Evolutionary conservation across 2,797 vertebrate genomes (phyloP).

Genomic region (Chrosomus eos): DNA sequence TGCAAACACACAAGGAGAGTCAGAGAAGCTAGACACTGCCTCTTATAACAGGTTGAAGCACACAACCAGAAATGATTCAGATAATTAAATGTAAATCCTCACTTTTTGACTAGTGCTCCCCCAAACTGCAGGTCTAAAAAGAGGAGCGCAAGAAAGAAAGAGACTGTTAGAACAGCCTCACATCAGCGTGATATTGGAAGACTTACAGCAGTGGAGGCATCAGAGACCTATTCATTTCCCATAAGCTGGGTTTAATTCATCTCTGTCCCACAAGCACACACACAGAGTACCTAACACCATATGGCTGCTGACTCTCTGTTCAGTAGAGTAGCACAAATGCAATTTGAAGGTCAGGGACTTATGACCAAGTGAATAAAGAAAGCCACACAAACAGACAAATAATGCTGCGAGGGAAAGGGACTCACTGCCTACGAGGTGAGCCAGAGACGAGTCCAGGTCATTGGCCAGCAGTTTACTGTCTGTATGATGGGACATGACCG

Average conservation of each 20-base stretch:
- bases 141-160: neutral
- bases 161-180: conserved; percentile 33
- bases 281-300: neutral
- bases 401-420: conserved; percentile 38
- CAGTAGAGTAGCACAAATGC: conserved; percentile 41
- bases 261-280: conserved; percentile 13
- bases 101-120: conserved; percentile 88
- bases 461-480: conserved; percentile 83
- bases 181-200: conserved; percentile 19
- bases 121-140: conserved; percentile 89
- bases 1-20: neutral
- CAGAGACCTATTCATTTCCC: conserved; percentile 35
- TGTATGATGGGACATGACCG: conserved; percentile 72
- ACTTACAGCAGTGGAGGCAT: conserved; percentile 32
- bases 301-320: conserved; percentile 35
- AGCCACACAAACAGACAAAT: conserved; percentile 28
- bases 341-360: conserved; percentile 30
- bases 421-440: conserved; percentile 91
- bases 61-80: neutral
- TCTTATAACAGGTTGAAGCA: neutral
- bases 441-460: conserved; percentile 88
- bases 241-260: conserved; percentile 43
- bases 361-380: conserved; percentile 41
- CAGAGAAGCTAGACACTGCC: neutral
- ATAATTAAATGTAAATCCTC: conserved; percentile 65